Evolutionary conservation across 2,113 vertebrate genomes (phyloP).

Genomic region (Chascanopsetta lugubris): DNA sequence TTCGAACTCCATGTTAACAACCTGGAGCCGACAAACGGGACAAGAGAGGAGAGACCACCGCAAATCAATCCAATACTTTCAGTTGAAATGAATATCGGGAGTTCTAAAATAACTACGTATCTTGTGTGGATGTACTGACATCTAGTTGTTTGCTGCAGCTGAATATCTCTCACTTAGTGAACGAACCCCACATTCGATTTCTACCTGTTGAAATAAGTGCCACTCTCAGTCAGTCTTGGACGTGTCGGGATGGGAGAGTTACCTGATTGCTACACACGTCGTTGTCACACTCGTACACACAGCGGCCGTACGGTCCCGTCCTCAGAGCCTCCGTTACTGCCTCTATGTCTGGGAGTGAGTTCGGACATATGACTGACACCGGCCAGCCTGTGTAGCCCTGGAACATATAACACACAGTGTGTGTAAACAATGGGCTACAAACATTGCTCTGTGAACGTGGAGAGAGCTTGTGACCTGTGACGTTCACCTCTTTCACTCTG

Average conservation of each 20-base stretch:
- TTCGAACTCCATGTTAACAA: conserved; percentile 89
- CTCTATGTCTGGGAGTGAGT: conserved; percentile 81
- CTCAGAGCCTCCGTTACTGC: conserved; percentile 80
- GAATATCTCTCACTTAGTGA: too few relatives aligned
- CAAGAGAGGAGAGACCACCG: background rate
- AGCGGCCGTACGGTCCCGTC: conserved; percentile 84
- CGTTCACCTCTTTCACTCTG: conserved; percentile 74
- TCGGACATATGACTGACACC: conserved; percentile 81
- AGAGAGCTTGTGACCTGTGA: too few relatives aligned
- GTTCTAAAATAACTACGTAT: too few relatives aligned
- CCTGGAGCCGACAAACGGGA: conserved; percentile 60
- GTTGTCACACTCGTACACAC: conserved; percentile 88
- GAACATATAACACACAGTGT: conserved; percentile 1
- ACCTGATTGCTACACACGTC: conserved; percentile 88
- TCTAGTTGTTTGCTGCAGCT: too few relatives aligned
- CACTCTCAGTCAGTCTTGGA: too few relatives aligned
- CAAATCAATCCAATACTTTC: too few relatives aligned
- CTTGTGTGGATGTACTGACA: too few relatives aligned
- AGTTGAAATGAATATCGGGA: too few relatives aligned
- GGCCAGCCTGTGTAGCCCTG: conserved; percentile 83
- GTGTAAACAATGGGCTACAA: background rate
- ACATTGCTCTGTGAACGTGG: too few relatives aligned
- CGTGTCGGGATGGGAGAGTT: background rate
- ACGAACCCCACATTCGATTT: too few relatives aligned
- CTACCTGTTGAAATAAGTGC: too few relatives aligned